These are phyloP conservation scores for Siniperca scherzeri DNA, from an alignment of 2,797 vertebrate species.

Conservation along the genomic window DNA sequence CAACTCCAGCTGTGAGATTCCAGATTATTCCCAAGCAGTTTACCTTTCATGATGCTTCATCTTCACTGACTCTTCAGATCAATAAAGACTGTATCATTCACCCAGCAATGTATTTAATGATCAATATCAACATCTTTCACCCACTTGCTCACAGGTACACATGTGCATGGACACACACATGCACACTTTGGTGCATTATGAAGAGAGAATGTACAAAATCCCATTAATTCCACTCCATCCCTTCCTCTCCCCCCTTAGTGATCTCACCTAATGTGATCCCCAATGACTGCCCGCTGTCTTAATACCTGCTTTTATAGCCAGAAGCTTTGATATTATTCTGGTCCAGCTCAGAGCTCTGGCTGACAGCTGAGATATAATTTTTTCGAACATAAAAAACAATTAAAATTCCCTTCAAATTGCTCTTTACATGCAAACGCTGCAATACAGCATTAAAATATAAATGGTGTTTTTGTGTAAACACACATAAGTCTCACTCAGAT, in stretches of 20 bases:
- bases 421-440: slow-evolving; percentile 22
- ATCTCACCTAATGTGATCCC: slow-evolving; percentile 78
- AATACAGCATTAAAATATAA: slow-evolving; percentile 7
- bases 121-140: slow-evolving; percentile 60
- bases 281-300: slow-evolving; percentile 58
- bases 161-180: neutral
- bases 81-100: slow-evolving; percentile 55
- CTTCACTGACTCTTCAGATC: slow-evolving; percentile 45
- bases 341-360: slow-evolving; percentile 21
- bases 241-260: slow-evolving; percentile 36
- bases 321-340: slow-evolving; percentile 54
- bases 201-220: slow-evolving; percentile 59
- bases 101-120: slow-evolving; percentile 60
- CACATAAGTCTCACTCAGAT: neutral
- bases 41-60: slow-evolving; percentile 22
- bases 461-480: slow-evolving; percentile 21
- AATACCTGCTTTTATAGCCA: slow-evolving; percentile 65
- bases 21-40: slow-evolving; percentile 23
- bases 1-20: slow-evolving; percentile 13
- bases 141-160: slow-evolving; percentile 35
- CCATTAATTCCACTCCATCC: slow-evolving; percentile 70
- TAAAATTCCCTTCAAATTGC: slow-evolving; percentile 29
- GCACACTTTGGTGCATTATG: slow-evolving; percentile 58
- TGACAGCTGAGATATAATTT: slow-evolving; percentile 49
- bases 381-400: slow-evolving; percentile 36